phyloP scores from a whole-genome alignment of 64 coral and sea anemone genomes.

The Pocillopora damicornis region DNA sequence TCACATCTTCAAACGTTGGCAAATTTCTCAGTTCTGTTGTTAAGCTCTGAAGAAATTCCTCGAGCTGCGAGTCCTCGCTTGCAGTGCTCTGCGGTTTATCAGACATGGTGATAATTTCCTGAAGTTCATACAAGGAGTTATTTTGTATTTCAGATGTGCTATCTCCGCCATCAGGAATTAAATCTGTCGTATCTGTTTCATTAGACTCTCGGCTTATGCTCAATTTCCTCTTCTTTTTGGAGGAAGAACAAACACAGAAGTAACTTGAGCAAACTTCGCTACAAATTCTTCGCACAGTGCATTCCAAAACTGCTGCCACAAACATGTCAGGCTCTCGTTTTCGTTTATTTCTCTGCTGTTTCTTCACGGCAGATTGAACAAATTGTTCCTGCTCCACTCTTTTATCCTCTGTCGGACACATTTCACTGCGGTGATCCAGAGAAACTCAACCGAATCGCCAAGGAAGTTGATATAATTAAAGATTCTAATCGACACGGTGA shows the following conservation, averaged over 20 bases:
- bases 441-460: neutral
- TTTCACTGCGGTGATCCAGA: neutral
- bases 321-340: constrained; percentile 94
- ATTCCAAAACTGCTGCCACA: constrained; percentile 72
- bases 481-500: neutral
- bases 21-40: constrained; percentile 13
- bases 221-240: constrained; percentile 46
- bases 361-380: constrained; percentile 72
- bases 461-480: neutral
- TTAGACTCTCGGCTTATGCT: neutral
- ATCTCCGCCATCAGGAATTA: neutral
- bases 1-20: constrained; percentile 27
- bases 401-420: constrained; percentile 64
- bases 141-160: constrained; percentile 6
- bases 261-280: constrained; percentile 60
- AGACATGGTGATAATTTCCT: neutral
- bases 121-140: neutral
- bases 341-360: constrained; percentile 90
- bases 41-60: constrained; percentile 26
- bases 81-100: neutral
- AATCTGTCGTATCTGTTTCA: neutral
- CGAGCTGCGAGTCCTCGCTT: neutral
- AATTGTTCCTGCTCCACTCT: constrained; percentile 60
- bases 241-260: constrained; percentile 51
- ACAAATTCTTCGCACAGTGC: constrained; percentile 84